Conservation (phyloP, 2,113 vertebrate species). For the Anseranas semipalmata region DNA sequence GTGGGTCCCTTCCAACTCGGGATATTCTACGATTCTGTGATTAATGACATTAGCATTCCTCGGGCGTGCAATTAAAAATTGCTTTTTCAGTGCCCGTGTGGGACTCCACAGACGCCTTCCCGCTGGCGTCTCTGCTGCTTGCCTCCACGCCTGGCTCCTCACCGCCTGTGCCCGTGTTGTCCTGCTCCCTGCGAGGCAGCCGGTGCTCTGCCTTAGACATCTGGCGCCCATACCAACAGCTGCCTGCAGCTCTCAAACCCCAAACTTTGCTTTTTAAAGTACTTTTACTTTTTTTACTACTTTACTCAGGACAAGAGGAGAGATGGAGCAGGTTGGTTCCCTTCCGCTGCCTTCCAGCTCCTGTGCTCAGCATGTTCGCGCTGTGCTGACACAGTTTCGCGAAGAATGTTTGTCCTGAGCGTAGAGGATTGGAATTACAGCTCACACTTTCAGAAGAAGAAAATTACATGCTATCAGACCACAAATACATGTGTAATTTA, state of each 20-base stretch:
- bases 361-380: background rate
- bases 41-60: background rate
- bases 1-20: too few relatives aligned
- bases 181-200: too few relatives aligned
- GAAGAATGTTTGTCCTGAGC: background rate
- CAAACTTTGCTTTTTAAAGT: too few relatives aligned
- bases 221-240: too few relatives aligned
- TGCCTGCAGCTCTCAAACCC: too few relatives aligned
- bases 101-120: accelerated
- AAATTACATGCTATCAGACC: background rate
- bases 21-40: too few relatives aligned
- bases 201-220: too few relatives aligned
- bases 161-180: too few relatives aligned
- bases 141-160: too few relatives aligned
- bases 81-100: background rate
- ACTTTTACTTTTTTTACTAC: too few relatives aligned
- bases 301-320: too few relatives aligned
- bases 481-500: background rate
- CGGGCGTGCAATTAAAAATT: background rate
- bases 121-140: background rate
- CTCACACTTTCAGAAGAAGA: background rate
- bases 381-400: background rate
- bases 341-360: background rate
- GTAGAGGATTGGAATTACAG: background rate
- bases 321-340: background rate